Percentiles rank a stretch among this genome's conserved stretches.
Conservation (phyloP, 2,113 vertebrate species). For the Merops nubicus region DNA sequence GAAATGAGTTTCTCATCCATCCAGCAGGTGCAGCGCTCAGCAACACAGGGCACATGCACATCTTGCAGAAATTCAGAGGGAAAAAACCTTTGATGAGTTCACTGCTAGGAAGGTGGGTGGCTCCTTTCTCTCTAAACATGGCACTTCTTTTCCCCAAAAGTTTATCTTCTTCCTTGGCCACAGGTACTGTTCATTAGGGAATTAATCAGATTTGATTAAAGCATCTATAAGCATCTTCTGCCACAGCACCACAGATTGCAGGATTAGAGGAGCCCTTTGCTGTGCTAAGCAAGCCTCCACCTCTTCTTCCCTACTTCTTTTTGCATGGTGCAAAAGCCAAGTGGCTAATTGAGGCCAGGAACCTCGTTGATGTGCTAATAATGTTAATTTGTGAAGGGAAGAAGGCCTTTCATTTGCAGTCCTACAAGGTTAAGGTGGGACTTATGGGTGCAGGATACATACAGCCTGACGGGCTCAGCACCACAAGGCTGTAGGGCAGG, state of each 20-base stretch:
- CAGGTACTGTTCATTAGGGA: background rate
- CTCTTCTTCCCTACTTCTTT: background rate
- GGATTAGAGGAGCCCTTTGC: background rate
- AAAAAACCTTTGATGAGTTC: background rate
- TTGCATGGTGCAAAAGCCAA: background rate
- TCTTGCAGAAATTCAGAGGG: background rate
- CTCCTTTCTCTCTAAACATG: background rate
- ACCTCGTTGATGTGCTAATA: background rate
- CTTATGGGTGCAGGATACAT: fast-evolving
- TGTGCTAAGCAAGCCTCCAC: background rate
- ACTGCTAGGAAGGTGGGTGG: background rate
- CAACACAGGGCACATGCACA: background rate
- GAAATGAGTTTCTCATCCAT: background rate
- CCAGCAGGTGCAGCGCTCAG: background rate
- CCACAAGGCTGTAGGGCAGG: fast-evolving
- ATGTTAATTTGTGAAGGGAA: background rate
- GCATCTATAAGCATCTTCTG: background rate
- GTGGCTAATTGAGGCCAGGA: background rate
- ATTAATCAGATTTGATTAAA: background rate
- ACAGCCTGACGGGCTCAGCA: background rate
- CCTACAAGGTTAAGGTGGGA: background rate
- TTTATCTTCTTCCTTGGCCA: background rate
- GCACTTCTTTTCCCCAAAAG: background rate
- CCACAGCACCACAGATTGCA: background rate
- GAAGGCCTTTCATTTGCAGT: background rate